Evolutionary conservation across 2,113 vertebrate genomes (phyloP), one percentile per base, ranked within the genome.

Genomic region (Esox niger): DNA sequence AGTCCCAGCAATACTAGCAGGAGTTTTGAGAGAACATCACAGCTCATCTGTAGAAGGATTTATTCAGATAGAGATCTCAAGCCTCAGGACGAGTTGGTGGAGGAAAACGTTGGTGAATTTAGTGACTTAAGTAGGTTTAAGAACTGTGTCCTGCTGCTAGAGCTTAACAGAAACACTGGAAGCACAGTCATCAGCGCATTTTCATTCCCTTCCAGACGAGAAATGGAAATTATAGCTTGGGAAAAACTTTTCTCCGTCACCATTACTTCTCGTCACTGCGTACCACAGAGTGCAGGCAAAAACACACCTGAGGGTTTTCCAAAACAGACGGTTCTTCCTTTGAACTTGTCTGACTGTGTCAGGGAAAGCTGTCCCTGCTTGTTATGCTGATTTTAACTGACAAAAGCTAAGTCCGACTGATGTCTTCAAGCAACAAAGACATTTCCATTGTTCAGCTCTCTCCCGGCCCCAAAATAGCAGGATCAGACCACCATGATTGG

Each of bases 1-100:
- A 81, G 72, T 76, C 76, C 38, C 75, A 64, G 71, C 81, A 75
- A 80, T 83, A 80, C 79, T 70, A 72, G 74, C 61, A 71, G 35
- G 73, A n/a, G 66, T 81, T 84, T 81, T 64, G 69, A 73, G 69
- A 68, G 58, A 80, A 77, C 61, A 30, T 73, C 25, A 29, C 27
- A 29, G 46, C 58, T 79, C 64, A 73, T 52, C 46, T 52, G 35
- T 59, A 59, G 31, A 30, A 67, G 83, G 80, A 89, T 79, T 86
- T 75, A 74, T 69, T 69, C n/a, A 69, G 69, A 79, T 67, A 64
- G 69, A 84, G 61, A 79, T 75, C 74, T 73, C 60, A 47, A 79
- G 79, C 73, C 69, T 3, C 66, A 61, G 67, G 73, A 71, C 57
- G 75, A 62, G 79, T 69, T 75, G 74, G 76, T 69, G n/a, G 68